These are phyloP conservation scores for Chanos chanos DNA, from an alignment of 2,797 vertebrate species.

Conservation along the genomic window DNA sequence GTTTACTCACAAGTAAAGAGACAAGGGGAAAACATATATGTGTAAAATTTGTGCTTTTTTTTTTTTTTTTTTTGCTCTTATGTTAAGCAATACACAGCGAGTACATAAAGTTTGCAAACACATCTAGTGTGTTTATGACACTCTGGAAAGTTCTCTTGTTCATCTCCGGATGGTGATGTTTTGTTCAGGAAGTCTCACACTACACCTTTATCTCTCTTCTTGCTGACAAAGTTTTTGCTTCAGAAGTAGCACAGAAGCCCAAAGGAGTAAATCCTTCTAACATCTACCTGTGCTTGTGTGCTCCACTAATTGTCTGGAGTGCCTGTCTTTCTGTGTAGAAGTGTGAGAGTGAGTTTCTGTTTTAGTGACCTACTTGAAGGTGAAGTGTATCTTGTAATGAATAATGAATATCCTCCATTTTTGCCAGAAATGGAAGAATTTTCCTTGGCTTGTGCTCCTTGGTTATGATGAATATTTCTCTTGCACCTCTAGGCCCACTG, in stretches of 20 bases:
- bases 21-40: too few relatives aligned
- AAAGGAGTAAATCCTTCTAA: too few relatives aligned
- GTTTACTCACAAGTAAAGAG: neutral
- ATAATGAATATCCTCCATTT: slow-evolving; percentile 45
- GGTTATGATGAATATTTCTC: slow-evolving; percentile 42
- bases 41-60: too few relatives aligned
- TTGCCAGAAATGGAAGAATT: slow-evolving; percentile 39
- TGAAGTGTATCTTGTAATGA: slow-evolving; percentile 53
- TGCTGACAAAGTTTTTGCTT: too few relatives aligned
- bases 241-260: too few relatives aligned
- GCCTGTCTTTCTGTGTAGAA: neutral
- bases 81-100: neutral
- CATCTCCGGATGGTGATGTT: too few relatives aligned
- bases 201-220: too few relatives aligned
- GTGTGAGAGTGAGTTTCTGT: slow-evolving; percentile 4
- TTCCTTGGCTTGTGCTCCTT: slow-evolving; percentile 29
- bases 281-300: too few relatives aligned
- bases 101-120: too few relatives aligned
- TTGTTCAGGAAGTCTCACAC: too few relatives aligned
- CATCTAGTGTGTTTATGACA: too few relatives aligned
- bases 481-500: slow-evolving; percentile 83
- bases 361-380: slow-evolving; percentile 25
- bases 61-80: neutral
- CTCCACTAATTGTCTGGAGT: slow-evolving; percentile 1
- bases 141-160: too few relatives aligned